These are phyloP conservation scores for Cetoscarus ocellatus DNA, from an alignment of 2,797 vertebrate species.

Conservation along the genomic window DNA sequence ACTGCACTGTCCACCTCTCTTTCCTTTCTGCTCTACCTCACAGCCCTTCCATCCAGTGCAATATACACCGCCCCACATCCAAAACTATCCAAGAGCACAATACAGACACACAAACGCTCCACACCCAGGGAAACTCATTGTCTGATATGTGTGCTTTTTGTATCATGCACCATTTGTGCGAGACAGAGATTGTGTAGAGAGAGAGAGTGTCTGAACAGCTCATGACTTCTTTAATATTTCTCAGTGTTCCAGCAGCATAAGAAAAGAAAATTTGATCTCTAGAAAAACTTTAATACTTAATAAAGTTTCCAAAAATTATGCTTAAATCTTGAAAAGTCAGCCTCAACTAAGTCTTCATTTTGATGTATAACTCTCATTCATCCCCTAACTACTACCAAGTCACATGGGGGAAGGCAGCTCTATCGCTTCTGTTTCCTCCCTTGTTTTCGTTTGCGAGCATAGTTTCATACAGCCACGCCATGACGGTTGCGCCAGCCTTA, in stretches of 20 bases:
- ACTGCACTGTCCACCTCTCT: conserved; percentile 53
- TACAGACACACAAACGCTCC: conserved; percentile 30
- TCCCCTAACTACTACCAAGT: no score
- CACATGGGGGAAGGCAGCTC: no score
- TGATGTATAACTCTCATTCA: not conserved
- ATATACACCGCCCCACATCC: conserved; percentile 45
- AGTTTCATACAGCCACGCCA: no score
- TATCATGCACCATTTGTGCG: conserved; percentile 17
- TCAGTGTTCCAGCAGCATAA: conserved; percentile 1
- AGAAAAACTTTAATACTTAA: conserved; percentile 16
- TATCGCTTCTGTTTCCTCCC: no score
- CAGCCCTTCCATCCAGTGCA: conserved; percentile 41
- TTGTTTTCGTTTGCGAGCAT: no score
- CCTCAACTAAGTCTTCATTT: conserved; percentile 8
- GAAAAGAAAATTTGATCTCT: conserved; percentile 1
- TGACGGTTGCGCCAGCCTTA: no score
- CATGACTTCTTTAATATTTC: conserved; percentile 13
- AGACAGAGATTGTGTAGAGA: conserved; percentile 12
- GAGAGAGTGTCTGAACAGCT: conserved; percentile 13
- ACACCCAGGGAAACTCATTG: conserved; percentile 54
- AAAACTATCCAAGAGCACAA: conserved; percentile 48
- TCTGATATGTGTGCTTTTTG: conserved; percentile 37
- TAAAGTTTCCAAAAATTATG: conserved; percentile 39
- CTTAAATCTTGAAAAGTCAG: conserved; percentile 43
- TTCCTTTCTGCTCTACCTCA: conserved; percentile 61